Evolutionary conservation across 2,888 invertebrate species (phyloP).

Genomic region (Drosophila rubida): DNA sequence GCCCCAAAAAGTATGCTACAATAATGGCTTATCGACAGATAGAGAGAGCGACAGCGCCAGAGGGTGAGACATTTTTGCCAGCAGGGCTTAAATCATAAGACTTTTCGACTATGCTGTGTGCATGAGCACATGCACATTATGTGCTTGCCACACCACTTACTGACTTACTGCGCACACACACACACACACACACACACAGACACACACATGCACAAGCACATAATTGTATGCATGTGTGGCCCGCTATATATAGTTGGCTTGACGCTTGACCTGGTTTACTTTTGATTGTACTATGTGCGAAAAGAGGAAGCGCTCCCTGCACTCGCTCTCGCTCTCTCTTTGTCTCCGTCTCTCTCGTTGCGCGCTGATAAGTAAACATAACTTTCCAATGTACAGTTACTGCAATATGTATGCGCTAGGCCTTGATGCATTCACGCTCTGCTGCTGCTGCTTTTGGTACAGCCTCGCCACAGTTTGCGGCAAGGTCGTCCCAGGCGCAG

Average conservation of each 20-base stretch:
- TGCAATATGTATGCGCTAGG: conserved; percentile 59
- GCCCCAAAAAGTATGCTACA: conserved; percentile 38
- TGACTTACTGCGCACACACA: conserved; percentile 1
- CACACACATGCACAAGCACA: neutral
- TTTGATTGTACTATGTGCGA: conserved; percentile 38
- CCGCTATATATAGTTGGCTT: conserved; percentile 35
- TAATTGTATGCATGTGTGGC: conserved; percentile 6
- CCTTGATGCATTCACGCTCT: conserved; percentile 40
- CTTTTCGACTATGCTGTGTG: conserved; percentile 2
- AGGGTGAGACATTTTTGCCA: neutral
- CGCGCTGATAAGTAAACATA: conserved; percentile 53
- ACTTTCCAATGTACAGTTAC: conserved; percentile 64
- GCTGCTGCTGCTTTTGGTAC: conserved; percentile 42
- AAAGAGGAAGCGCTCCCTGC: conserved; percentile 20
- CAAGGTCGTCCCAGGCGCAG: conserved; percentile 61
- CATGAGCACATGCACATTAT: conserved; percentile 5
- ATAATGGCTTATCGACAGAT: conserved; percentile 16
- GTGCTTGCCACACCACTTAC: conserved; percentile 1
- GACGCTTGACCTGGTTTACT: conserved; percentile 78
- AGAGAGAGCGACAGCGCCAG: too few relatives aligned
- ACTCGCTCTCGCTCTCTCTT: neutral
- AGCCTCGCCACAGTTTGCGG: conserved; percentile 42
- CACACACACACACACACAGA: conserved; percentile 2
- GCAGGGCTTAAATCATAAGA: conserved; percentile 3
- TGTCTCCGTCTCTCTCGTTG: neutral